These are phyloP conservation scores for Pyrrhosoma nymphula DNA, from an alignment of 2,888 invertebrate species.

Conservation along the genomic window DNA sequence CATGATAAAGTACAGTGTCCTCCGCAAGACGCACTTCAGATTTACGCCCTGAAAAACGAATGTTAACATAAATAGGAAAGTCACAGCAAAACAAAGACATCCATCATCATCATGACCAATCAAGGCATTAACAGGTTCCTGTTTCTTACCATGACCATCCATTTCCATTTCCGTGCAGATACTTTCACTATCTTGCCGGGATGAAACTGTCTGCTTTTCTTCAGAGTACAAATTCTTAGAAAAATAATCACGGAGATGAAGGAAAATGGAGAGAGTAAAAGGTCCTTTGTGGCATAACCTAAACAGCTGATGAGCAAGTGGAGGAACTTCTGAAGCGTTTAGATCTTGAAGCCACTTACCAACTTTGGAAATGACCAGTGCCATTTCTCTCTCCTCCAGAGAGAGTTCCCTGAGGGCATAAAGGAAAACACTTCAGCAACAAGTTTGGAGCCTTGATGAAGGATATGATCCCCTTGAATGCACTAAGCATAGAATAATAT, in stretches of 20 bases:
- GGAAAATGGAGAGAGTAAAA: constrained; percentile 78
- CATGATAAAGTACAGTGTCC: constrained; percentile 82
- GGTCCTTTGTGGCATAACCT: constrained; percentile 79
- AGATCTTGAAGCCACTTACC: constrained; percentile 82
- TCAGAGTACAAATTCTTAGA: constrained; percentile 72
- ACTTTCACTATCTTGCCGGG: constrained; percentile 44
- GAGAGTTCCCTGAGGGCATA: constrained; percentile 80
- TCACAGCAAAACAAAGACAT: background rate
- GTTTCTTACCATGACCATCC: constrained; percentile 40
- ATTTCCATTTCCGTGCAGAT: constrained; percentile 39
- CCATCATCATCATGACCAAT: background rate
- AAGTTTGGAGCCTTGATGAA: background rate
- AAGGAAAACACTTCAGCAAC: background rate
- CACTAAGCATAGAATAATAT: no score
- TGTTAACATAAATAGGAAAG: constrained; percentile 68
- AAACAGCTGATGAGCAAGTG: constrained; percentile 85
- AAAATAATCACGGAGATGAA: constrained; percentile 80
- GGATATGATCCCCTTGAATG: no score
- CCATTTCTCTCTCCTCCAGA: constrained; percentile 81
- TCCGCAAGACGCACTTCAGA: constrained; percentile 80
- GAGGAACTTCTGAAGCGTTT: constrained; percentile 83
- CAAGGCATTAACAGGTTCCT: background rate
- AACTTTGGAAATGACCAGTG: constrained; percentile 82
- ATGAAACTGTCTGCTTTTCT: constrained; percentile 11
- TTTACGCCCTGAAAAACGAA: constrained; percentile 76